Evolutionary conservation across 2,113 vertebrate genomes (phyloP).

Genomic region (Malaclemys terrapin): DNA sequence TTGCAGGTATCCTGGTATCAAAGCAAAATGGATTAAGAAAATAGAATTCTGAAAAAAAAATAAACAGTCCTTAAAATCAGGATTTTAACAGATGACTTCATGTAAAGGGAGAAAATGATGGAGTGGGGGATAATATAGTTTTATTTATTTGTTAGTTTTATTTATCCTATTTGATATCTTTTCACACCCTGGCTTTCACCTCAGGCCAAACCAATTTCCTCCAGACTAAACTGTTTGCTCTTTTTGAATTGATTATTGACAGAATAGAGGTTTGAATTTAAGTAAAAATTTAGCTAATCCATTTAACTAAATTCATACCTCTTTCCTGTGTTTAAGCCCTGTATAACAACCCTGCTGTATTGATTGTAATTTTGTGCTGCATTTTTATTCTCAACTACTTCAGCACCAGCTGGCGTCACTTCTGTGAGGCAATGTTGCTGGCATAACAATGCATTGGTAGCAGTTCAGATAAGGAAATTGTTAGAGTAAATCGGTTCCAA

Average conservation of each 20-base stretch:
- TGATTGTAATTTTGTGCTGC: not conserved
- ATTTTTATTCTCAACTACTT: not conserved
- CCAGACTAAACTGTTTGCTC: not conserved
- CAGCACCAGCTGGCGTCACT: constrained; percentile 23
- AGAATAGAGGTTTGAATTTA: constrained; percentile 2
- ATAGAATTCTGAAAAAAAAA: not conserved
- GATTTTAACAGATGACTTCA: not conserved
- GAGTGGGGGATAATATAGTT: not conserved
- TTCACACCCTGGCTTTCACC: not conserved
- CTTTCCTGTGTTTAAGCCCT: not conserved
- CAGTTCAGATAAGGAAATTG: not conserved
- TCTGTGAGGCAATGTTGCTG: not conserved
- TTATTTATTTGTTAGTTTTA: not conserved
- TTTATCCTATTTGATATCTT: not conserved
- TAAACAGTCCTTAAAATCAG: not conserved
- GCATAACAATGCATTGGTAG: not conserved
- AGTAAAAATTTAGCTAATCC: constrained; percentile 11
- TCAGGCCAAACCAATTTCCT: constrained; percentile 15
- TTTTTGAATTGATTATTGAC: constrained; percentile 30
- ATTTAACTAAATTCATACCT: constrained; percentile 26
- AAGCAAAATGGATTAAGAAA: not conserved
- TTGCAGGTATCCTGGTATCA: not conserved
- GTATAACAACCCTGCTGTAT: not conserved
- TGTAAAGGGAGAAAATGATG: not conserved
- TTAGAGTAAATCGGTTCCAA: not conserved